Base-by-base conservation (phyloP, 2,113 vertebrate species). In the Myrmophylax atrothorax region DNA sequence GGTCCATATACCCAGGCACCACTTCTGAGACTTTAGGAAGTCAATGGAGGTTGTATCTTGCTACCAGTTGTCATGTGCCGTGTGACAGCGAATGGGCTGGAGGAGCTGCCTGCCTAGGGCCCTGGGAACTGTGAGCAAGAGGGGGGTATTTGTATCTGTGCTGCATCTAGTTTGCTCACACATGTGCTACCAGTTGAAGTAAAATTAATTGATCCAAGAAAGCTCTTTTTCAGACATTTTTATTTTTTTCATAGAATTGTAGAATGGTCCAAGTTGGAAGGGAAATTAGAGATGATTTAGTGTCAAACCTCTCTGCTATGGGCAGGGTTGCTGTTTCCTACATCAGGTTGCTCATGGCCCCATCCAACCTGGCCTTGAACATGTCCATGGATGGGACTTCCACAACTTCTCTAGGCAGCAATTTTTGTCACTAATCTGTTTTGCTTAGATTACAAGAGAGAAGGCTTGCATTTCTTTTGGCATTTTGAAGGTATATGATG, bases 81-180 rank as follows among this genome's bases (percentile, higher is more conserved):
- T 0, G 0, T 42, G 49, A 53, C 0, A 0, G 60, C 29, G 38
- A 44, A 18, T 28, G 22, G 38, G 15, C 53, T 68, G 29, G 40
- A 82, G 55, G 35, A 88, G 13, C 44, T 60, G 26, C 15, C 25
- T 69, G 26, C 37, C 13, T 42, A n/a, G 4, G 56, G 50, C 25
- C 24, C 7, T 7, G 20, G 24, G 25, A 70, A 37, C 13, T 58
- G 37, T 11, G 20, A 22, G 13, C 15, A 28, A 42, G n/a, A 79
- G 4, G 0, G 3, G 3, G 9, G 3, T 0, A 12, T 42, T 72
- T 0, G 1, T 35, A 20, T 37, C n/a, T 59, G 9, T 72, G 25
- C 25, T 6, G 4, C 10, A 12, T 28, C 5, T 35, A 40, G 17
- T 46, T 82, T 75, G 31, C 17, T 53, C 6, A 16, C 31, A 14